phyloP scores from a whole-genome alignment of 2,797 vertebrate species.

The Micromesistius poutassou region DNA sequence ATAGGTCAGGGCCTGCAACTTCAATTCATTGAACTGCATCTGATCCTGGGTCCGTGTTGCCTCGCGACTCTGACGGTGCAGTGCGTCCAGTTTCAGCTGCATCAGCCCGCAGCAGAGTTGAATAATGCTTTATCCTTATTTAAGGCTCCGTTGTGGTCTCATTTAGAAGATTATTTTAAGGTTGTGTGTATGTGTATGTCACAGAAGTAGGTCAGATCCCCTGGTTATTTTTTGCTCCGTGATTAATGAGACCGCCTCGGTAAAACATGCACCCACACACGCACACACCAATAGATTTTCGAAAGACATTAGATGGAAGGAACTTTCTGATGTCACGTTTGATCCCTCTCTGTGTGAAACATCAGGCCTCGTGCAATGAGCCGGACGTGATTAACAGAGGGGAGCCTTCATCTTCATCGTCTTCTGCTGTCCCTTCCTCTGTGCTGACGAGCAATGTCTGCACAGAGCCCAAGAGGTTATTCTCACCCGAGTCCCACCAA shows the following conservation, averaged over 20 bases:
- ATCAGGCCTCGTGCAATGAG: too few species aligned
- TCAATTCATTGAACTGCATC: background rate
- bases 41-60: background rate
- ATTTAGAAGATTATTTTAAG: slow-evolving; percentile 61
- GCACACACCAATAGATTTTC: slow-evolving; percentile 34
- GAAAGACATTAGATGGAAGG: slow-evolving; percentile 39
- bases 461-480: background rate
- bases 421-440: background rate
- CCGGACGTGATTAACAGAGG: background rate
- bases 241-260: slow-evolving; percentile 68
- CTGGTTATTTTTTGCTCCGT: slow-evolving; percentile 57
- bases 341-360: background rate
- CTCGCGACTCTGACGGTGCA: background rate
- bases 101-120: slow-evolving; percentile 30
- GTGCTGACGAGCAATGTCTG: too few species aligned
- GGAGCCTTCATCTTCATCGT: background rate
- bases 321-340: slow-evolving; percentile 45
- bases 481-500: background rate
- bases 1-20: background rate
- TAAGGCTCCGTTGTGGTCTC: slow-evolving; percentile 52
- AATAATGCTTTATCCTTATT: slow-evolving; percentile 49
- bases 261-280: slow-evolving; percentile 14
- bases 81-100: background rate
- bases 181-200: slow-evolving; percentile 11
- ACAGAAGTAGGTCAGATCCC: slow-evolving; percentile 71